Evolutionary conservation across 2,113 vertebrate species (phyloP).

Genomic region (Anser cygnoides): DNA sequence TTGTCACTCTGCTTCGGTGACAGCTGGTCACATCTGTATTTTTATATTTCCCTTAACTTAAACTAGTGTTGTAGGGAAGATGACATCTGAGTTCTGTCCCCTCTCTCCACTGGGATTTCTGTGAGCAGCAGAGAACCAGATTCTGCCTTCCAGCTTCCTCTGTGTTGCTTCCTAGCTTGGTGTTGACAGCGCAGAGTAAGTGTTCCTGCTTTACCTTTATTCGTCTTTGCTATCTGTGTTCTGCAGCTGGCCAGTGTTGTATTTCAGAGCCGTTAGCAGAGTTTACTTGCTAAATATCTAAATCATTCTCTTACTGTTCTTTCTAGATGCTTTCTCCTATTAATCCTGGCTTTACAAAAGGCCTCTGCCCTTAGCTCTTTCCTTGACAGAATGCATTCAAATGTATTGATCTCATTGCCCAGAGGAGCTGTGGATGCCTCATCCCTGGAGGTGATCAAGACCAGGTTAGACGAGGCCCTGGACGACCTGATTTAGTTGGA

Average conservation of each 20-base stretch:
- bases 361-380: background rate
- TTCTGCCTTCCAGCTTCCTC: background rate
- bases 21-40: background rate
- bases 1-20: background rate
- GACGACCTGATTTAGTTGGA: no score
- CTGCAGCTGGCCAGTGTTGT: conserved; percentile 2
- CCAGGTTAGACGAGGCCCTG: no score
- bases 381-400: background rate
- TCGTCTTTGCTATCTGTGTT: conserved; percentile 9
- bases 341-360: conserved; percentile 4
- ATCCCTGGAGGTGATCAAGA: no score
- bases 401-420: background rate
- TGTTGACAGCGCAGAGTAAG: background rate
- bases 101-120: background rate
- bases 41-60: background rate
- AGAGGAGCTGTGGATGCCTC: no score
- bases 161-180: background rate
- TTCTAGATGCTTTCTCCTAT: background rate
- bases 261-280: background rate
- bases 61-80: background rate
- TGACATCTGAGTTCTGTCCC: background rate
- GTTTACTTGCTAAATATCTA: background rate
- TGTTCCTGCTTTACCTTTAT: background rate
- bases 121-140: background rate
- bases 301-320: background rate